Base-by-base conservation (phyloP, 2,888 invertebrate species). In the Lampropteryx suffumata region DNA sequence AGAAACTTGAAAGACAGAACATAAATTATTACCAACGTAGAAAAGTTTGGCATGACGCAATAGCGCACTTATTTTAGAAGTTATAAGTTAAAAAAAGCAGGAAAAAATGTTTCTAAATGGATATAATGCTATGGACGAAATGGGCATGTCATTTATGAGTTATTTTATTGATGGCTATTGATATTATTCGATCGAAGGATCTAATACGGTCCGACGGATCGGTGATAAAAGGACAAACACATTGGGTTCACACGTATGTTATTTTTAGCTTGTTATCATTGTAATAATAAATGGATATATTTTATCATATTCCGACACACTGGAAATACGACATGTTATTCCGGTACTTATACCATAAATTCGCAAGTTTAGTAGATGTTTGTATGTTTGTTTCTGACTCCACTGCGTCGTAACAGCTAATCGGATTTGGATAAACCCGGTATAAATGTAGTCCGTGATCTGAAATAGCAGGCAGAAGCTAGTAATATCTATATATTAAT, bases 191-290 rank as follows among this genome's bases (percentile, higher is more conserved):
- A 49, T 61, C 48, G 42, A 50, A 55, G 34, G 61, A 47, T 14
- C 43, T 49, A 62, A 64, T 43, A 26, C 36, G 46, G 55, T 55
- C 50, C 57, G 65, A 61, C 64, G 26, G 50, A 34, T 50, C n/a
- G 27, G 13, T 27, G 30, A 29, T 39, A 37, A 12, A n/a, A 14
- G 13, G 44, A 36, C 27, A 24, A 48, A 50, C 12, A 47, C n/a
- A 5, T 28, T 27, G 32, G 13, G 32, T 48, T 44, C 21, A 34
- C 36, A 29, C 27, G 26, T 26, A 26, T 14, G 6, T 32, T 30
- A n/a, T 12, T 12, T 24, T 7, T 24, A 24, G 24, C 3, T 24
- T 7, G 24, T 7, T 21, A 7, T 6, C 7, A 24, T n/a, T n/a
- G n/a, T 21, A 21, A 21, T 21, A 21, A 13, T 33, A 27, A 14